Evolutionary conservation across 2,113 vertebrate genomes (phyloP), one percentile per base, ranked within the genome.

Genomic region (Menidia beryllina): DNA sequence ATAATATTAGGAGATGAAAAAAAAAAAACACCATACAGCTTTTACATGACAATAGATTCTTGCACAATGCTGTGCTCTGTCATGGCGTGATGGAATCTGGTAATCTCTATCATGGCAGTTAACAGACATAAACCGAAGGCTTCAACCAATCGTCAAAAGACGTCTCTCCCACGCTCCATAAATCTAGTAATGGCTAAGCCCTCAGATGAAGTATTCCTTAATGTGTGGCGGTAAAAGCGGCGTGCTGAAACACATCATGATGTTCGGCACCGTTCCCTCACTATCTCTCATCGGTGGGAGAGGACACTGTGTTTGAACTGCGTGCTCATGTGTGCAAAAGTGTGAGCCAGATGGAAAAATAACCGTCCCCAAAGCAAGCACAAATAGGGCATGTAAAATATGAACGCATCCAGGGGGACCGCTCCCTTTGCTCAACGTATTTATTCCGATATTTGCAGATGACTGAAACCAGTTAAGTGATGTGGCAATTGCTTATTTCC

Each of bases 401-500:
- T 89, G 83, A 86, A 85, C 57, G 41, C 38, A 55, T 74, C 93
- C 54, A 83, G 14, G 61, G 81, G 77, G 72, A 63, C 62, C 75
- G 83, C 82, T 73, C 36, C n/a, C 43, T 87, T 73, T 84, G 58
- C 69, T 17, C 79, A 36, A 69, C 77, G 30, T 76, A 69, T 91
- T 91, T 86, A 87, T 93, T 85, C 81, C 84, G 81, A 91, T 92
- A 93, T 89, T 90, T 90, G 83, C 79, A 89, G 73, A 87, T 91
- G 82, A 75, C 74, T 89, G 86, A 91, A 91, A 87, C 72, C 86
- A 87, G 88, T 92, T 91, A 89, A 89, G 84, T 90, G 84, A 77
- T 67, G 59, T 90, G 88, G 87, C 90, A 91, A 91, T 91, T 92
- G 90, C 88, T 88, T 88, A 88, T 91, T 90, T 92, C 85, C 77